Conservation (phyloP, 2,797 vertebrate species). For the Scleropages formosus region DNA sequence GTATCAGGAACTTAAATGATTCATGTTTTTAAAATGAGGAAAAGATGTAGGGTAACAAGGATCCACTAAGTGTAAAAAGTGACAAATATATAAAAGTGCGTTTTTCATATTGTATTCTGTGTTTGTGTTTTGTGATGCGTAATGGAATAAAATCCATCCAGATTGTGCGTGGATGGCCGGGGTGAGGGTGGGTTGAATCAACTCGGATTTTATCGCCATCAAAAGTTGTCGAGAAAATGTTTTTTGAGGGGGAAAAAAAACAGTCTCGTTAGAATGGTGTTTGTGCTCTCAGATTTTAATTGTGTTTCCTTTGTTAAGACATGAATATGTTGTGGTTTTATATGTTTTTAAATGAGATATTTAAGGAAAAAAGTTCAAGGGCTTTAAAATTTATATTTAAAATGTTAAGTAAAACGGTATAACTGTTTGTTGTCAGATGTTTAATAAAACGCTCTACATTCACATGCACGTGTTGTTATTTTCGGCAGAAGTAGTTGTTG, state of each 20-base stretch:
- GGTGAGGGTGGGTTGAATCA: constrained; percentile 49
- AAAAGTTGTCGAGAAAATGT: constrained; percentile 37
- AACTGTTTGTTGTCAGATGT: constrained; percentile 53
- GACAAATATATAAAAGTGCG: constrained; percentile 21
- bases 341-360: constrained; percentile 49
- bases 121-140: constrained; percentile 25
- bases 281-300: constrained; percentile 41
- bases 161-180: constrained; percentile 45
- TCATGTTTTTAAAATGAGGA: constrained; percentile 17
- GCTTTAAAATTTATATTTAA: constrained; percentile 56
- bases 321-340: constrained; percentile 49
- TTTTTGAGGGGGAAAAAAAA: constrained; percentile 17
- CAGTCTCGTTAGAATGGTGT: constrained; percentile 32
- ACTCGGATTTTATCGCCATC: constrained; percentile 42
- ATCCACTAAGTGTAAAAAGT: constrained; percentile 37
- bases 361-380: constrained; percentile 46
- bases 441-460: constrained; percentile 55
- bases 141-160: constrained; percentile 28
- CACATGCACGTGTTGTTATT: constrained; percentile 14
- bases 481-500: background rate
- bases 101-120: constrained; percentile 28
- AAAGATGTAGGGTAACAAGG: constrained; percentile 36
- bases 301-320: constrained; percentile 37
- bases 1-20: constrained; percentile 18
- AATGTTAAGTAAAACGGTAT: constrained; percentile 44